These are phyloP conservation scores for Drosophila quinaria DNA, from an alignment of 2,888 invertebrate species.

Conservation along the genomic window DNA sequence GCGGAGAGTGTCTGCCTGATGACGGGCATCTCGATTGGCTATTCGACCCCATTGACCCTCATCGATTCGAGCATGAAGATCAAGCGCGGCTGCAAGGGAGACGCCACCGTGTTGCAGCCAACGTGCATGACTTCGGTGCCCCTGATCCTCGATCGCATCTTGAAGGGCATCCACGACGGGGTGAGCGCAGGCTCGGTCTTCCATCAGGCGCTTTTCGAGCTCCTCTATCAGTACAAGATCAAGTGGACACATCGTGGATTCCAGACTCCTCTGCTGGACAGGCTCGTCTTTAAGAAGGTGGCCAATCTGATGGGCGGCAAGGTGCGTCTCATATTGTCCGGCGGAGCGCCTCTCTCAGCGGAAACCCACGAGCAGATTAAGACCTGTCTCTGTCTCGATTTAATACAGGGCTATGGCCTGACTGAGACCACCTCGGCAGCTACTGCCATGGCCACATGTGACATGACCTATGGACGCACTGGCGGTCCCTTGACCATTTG, in stretches of 20 bases:
- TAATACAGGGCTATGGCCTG: conserved; percentile 97
- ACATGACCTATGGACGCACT: conserved; percentile 90
- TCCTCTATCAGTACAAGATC: conserved; percentile 97
- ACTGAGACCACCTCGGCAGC: conserved; percentile 99
- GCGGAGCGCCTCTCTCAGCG: conserved; percentile 97
- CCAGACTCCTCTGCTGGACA: conserved; percentile 91
- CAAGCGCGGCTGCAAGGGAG: conserved; percentile 97
- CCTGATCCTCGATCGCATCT: conserved; percentile 98
- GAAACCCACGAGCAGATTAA: conserved; percentile 98
- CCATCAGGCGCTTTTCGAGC: conserved; percentile 94
- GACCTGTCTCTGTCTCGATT: conserved; percentile 94
- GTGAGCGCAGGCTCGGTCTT: conserved; percentile 93
- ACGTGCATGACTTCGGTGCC: conserved; percentile 99
- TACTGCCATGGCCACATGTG: conserved; percentile 90
- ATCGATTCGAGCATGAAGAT: conserved; percentile 97
- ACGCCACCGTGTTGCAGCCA: conserved; percentile 95
- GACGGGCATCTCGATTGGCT: conserved; percentile 96
- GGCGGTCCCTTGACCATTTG: conserved; percentile 95
- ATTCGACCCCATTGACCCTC: conserved; percentile 97
- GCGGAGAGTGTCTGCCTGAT: conserved; percentile 94
- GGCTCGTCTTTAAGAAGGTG: conserved; percentile 86
- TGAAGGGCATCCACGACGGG: conserved; percentile 98
- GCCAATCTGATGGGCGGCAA: conserved; percentile 93
- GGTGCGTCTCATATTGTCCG: conserved; percentile 94
- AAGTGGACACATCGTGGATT: conserved; percentile 94